Evolutionary conservation across 1,140 invertebrate genomes (phyloP), one percentile per base, ranked within the genome.

Genomic region (Drosophila mojavensis): DNA sequence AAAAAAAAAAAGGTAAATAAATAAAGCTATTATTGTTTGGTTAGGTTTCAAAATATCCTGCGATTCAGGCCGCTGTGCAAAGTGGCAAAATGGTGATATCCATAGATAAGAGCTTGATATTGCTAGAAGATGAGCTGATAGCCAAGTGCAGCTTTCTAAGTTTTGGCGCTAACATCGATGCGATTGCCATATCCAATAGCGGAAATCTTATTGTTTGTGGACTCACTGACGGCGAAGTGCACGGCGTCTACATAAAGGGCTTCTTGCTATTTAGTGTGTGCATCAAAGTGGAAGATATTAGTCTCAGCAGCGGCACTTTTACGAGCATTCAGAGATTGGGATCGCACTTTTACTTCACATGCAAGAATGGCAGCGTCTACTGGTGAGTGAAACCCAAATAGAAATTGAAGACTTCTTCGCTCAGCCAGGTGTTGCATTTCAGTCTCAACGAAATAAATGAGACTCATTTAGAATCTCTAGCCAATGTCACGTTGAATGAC

Each of bases 121-220:
- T 92, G 0, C 69, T 92, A 11, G 91, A 92, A 64, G 86, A 92
- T 56, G 91, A 92, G 47, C 58, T 83, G 55, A 71, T 81, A n/a
- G 78, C 80, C 41, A 90, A 91, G 59, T 92, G 90, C 36, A 89
- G 79, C 30, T 83, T 77, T 5, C 61, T 92, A 0, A 74, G 73
- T 17, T 92, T 92, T 47, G 61, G 76, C 20, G 53, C 89, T 0
- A 36, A 85, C 7, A 92, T 92, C 11, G 90, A 92, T 78, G 78
- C 75, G 2, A 60, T 92, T 17, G 74, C 74, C 26, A 86, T 91
- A 5, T 91, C 91, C 2, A 45, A 70, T 36, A 81, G 71, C 9
- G 91, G 91, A 1, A 84, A 91, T 50, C 54, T 92, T 3, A 92
- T 92, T 58, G 73, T 92, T 0, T 92, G 91, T 41, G 90, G 79